These are phyloP conservation scores for Epinephelus coioides DNA, from an alignment of 2,797 vertebrate genomes.

Conservation along the genomic window DNA sequence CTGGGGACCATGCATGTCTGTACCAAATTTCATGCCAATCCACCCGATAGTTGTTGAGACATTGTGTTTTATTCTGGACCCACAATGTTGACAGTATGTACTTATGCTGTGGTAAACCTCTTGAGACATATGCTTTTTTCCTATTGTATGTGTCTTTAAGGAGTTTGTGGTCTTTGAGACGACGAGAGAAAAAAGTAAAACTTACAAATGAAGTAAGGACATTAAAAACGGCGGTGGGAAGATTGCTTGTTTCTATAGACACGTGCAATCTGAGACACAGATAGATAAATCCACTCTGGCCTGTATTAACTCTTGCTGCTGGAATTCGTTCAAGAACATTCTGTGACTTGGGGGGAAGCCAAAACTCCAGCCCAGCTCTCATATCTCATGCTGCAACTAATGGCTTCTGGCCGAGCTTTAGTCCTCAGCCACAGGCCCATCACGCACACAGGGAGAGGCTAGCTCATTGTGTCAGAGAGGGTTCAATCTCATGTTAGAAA, in stretches of 20 bases:
- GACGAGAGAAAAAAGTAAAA: background rate
- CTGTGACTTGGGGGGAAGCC: constrained; percentile 87
- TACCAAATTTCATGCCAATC: background rate
- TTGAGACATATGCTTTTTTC: background rate
- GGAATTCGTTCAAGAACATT: constrained; percentile 86
- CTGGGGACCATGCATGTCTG: constrained; percentile 2
- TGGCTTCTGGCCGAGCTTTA: constrained; percentile 69
- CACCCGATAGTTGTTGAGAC: background rate
- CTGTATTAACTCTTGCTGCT: constrained; percentile 78
- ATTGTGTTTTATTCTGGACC: background rate
- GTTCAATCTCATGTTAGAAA: constrained; percentile 24
- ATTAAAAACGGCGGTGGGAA: constrained; percentile 40
- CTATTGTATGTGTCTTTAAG: background rate
- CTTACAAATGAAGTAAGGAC: background rate
- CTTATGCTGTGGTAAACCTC: background rate
- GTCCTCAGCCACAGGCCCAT: constrained; percentile 64
- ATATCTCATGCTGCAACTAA: constrained; percentile 83
- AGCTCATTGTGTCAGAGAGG: constrained; percentile 30
- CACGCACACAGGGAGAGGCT: constrained; percentile 39
- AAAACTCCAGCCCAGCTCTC: constrained; percentile 85
- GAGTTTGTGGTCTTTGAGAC: background rate
- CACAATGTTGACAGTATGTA: background rate
- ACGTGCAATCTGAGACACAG: constrained; percentile 66
- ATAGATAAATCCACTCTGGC: constrained; percentile 76
- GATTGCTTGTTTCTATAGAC: constrained; percentile 57